A percentile compares a stretch with the other conserved stretches of the same genome.
phyloP scores from a whole-genome alignment of 2,797 vertebrate genomes.

The Nasua narica region DNA sequence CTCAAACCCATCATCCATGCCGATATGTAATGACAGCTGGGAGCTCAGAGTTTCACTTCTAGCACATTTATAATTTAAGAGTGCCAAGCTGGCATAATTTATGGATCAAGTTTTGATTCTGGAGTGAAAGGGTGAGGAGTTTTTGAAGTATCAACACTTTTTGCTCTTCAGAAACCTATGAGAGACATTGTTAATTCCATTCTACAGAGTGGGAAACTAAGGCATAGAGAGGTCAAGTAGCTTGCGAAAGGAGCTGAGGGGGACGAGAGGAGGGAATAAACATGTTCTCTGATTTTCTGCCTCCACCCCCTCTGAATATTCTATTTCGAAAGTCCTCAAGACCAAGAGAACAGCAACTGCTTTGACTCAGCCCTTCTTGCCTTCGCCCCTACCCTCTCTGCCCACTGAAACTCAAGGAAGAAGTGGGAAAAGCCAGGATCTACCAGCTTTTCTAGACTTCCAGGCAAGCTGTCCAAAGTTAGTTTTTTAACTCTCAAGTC shows the following conservation, averaged over 20 bases:
- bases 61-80: neutral
- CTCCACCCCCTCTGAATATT: neutral
- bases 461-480: neutral
- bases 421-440: neutral
- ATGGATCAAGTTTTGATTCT: neutral
- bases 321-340: neutral
- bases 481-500: neutral
- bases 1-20: neutral
- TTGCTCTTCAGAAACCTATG: neutral
- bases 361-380: neutral
- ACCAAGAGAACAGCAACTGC: neutral
- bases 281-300: neutral
- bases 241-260: neutral
- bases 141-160: neutral
- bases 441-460: neutral
- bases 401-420: neutral
- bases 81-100: neutral
- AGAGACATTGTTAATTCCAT: neutral
- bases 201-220: neutral
- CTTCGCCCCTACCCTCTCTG: neutral
- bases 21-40: neutral
- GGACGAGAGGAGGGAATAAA: neutral
- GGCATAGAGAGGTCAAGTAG: neutral
- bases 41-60: neutral
- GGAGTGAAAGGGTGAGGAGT: neutral